phyloP scores from a whole-genome alignment of 1,140 invertebrate species.

The Kradibia gibbosae region DNA sequence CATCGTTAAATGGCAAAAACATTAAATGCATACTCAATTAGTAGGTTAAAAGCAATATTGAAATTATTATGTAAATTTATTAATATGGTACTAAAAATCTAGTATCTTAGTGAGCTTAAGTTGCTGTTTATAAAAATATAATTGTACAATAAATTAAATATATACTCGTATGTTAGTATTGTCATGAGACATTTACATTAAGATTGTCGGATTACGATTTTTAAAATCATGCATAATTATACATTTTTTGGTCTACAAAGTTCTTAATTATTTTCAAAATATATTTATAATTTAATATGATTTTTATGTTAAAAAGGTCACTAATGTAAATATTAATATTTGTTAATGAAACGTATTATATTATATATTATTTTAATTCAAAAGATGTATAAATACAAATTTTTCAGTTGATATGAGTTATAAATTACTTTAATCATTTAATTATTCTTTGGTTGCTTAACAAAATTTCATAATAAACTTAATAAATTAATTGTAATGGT shows the following conservation, averaged over 20 bases:
- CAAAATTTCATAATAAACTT: too few species aligned
- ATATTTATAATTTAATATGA: too few species aligned
- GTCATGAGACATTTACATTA: neutral
- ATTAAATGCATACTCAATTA: neutral
- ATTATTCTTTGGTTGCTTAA: too few species aligned
- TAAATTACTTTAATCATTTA: too few species aligned
- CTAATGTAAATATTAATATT: too few species aligned
- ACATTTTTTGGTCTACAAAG: neutral
- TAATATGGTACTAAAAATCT: slow-evolving; percentile 30
- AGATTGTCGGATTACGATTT: neutral
- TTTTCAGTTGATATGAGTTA: too few species aligned
- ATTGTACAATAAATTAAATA: neutral
- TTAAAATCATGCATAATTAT: neutral
- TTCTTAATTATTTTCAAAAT: neutral
- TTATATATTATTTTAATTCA: too few species aligned
- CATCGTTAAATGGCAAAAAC: neutral
- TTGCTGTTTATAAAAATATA: slow-evolving; percentile 20
- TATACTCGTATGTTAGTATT: neutral
- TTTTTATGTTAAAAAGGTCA: too few species aligned
- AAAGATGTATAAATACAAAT: too few species aligned
- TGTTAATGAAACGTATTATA: too few species aligned
- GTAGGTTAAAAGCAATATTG: neutral
- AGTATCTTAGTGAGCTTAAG: slow-evolving; percentile 22
- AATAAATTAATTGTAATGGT: too few species aligned
- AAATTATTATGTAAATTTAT: slow-evolving; percentile 7